Evolutionary conservation across 1,140 invertebrate genomes (phyloP).

Genomic region (Caenorhabditis inopinata): DNA sequence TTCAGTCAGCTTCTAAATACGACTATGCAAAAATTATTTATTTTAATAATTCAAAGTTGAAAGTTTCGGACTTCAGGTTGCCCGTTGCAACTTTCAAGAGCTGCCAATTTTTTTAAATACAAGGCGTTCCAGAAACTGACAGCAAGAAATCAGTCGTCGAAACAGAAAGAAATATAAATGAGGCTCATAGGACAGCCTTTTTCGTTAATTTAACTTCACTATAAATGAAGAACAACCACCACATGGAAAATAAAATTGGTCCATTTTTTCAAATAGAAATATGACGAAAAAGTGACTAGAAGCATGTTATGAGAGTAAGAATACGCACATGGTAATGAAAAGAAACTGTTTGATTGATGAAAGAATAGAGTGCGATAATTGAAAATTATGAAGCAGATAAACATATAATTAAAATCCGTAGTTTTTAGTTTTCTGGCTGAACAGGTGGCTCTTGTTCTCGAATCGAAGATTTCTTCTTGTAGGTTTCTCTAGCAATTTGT

Average conservation of each 20-base stretch:
- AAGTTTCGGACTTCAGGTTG: too few relatives aligned
- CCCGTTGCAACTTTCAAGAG: too few relatives aligned
- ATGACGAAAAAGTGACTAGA: slow-evolving; percentile 9
- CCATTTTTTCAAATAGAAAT: not conserved
- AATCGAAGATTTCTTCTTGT: slow-evolving; percentile 33
- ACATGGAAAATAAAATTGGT: not conserved
- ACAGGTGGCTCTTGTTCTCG: not conserved
- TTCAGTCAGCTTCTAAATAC: too few relatives aligned
- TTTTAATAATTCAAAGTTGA: too few relatives aligned
- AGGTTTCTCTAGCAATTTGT: slow-evolving; percentile 34
- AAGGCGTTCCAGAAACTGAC: not conserved
- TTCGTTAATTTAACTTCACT: not conserved
- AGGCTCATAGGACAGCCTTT: not conserved
- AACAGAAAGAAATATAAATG: not conserved
- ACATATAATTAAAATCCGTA: not conserved
- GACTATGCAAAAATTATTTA: too few relatives aligned
- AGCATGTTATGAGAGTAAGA: not conserved
- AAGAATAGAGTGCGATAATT: not conserved
- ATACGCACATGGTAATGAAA: not conserved
- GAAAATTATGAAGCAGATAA: not conserved
- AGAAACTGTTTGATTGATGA: not conserved
- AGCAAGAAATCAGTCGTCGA: not conserved
- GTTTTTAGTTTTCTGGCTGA: not conserved
- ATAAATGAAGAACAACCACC: not conserved
- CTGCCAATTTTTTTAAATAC: too few relatives aligned